phyloP scores from a whole-genome alignment of 2,888 invertebrate genomes.

The Hydroisotoma schaefferi region DNA sequence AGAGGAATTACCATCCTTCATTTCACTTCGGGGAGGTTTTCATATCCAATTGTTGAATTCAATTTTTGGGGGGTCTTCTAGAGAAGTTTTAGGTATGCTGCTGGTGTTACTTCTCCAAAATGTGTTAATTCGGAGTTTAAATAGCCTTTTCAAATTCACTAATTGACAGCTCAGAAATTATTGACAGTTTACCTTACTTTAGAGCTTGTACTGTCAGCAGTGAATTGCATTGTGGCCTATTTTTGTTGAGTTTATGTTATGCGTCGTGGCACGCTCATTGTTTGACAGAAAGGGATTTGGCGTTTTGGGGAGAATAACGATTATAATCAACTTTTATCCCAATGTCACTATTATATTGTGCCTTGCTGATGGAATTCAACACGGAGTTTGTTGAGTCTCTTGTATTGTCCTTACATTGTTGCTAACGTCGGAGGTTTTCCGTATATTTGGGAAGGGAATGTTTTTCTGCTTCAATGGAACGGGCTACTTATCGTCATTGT shows the following conservation, averaged over 20 bases:
- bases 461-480: conserved; percentile 9
- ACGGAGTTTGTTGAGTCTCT: not conserved
- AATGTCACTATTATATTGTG: not conserved
- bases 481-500: not conserved
- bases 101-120: not conserved
- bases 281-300: not conserved
- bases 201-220: not conserved
- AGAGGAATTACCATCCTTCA: not conserved
- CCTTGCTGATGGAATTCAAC: not conserved
- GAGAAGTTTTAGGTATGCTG: not conserved
- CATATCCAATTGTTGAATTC: not conserved
- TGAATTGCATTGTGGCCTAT: too few species aligned
- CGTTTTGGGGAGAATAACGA: too few species aligned
- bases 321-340: too few species aligned
- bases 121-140: not conserved
- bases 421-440: conserved; percentile 1
- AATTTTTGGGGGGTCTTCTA: conserved; percentile 1
- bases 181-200: conserved; percentile 1
- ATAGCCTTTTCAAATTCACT: not conserved
- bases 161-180: not conserved
- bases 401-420: not conserved
- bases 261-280: not conserved
- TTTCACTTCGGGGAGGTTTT: not conserved
- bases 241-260: too few species aligned
- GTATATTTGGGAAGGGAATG: conserved; percentile 1